phyloP scores from a whole-genome alignment of 2,888 invertebrate genomes.

The Drosophila tripunctata region DNA sequence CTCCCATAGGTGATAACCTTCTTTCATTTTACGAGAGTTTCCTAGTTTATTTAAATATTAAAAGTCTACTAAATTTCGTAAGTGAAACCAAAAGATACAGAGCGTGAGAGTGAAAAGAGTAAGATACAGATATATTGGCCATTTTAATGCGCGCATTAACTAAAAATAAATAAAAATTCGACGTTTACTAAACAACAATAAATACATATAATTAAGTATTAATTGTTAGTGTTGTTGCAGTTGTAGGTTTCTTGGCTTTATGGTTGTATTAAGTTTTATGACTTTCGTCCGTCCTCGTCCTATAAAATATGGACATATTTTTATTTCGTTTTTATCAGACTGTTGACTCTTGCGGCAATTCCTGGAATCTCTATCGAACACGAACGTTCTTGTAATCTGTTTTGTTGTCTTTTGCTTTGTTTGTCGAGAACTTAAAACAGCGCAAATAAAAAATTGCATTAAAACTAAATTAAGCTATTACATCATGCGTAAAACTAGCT shows the following conservation, averaged over 20 bases:
- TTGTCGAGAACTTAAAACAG: conserved; percentile 7
- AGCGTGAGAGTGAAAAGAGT: too few species aligned
- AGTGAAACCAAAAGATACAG: conserved; percentile 5
- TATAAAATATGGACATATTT: background rate
- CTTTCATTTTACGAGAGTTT: conserved; percentile 23
- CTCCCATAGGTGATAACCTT: conserved; percentile 52
- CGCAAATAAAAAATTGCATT: too few species aligned
- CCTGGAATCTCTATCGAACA: conserved; percentile 1
- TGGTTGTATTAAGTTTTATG: conserved; percentile 44
- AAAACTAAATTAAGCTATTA: background rate
- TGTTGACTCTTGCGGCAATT: background rate
- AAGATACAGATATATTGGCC: background rate
- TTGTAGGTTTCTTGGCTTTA: conserved; percentile 32
- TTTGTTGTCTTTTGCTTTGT: background rate
- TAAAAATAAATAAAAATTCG: conserved; percentile 66
- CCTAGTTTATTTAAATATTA: conserved; percentile 13
- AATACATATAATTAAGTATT: conserved; percentile 56
- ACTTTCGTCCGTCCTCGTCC: conserved; percentile 29
- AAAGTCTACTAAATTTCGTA: conserved; percentile 14
- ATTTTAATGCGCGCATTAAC: conserved; percentile 69
- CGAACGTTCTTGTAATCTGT: conserved; percentile 4
- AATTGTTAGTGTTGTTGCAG: conserved; percentile 56
- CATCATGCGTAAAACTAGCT: background rate
- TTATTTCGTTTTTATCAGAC: conserved; percentile 19
- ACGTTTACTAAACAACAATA: conserved; percentile 42